Evolutionary conservation across 2,113 vertebrate genomes (phyloP).

Genomic region (Emydura subglobosa): DNA sequence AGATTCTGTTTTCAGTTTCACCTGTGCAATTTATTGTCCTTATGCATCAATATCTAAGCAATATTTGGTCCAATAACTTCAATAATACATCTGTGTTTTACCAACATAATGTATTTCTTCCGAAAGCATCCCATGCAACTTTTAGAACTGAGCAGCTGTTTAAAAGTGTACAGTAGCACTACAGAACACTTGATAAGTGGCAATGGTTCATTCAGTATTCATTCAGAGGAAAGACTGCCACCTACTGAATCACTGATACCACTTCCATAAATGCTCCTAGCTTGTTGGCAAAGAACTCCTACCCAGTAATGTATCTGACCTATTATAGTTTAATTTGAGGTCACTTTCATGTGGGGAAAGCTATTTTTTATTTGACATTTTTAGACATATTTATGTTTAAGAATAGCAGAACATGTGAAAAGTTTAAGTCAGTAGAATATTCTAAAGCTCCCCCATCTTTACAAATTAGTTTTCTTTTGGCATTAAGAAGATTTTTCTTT

Average conservation of each 20-base stretch:
- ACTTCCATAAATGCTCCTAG: background rate
- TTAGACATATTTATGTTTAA: background rate
- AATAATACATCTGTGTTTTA: background rate
- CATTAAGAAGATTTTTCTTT: background rate
- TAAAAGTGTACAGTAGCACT: background rate
- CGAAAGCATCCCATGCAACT: background rate
- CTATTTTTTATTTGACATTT: background rate
- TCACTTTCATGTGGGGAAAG: background rate
- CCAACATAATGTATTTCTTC: background rate
- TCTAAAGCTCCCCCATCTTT: background rate
- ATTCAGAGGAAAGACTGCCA: constrained; percentile 56
- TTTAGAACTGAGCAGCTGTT: background rate
- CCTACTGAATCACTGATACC: constrained; percentile 30
- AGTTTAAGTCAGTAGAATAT: background rate
- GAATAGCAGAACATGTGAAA: background rate
- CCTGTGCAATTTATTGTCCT: background rate
- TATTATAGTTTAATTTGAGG: background rate
- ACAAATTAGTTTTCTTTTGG: background rate
- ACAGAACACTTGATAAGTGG: background rate
- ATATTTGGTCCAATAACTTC: background rate
- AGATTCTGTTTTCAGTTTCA: background rate
- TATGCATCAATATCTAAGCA: background rate
- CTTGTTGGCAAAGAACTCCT: background rate
- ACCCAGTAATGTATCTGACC: background rate
- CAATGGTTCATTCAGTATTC: background rate